These are phyloP conservation scores for Poeciliopsis turrubarensis DNA, from an alignment of 2,113 vertebrate genomes.

Conservation along the genomic window DNA sequence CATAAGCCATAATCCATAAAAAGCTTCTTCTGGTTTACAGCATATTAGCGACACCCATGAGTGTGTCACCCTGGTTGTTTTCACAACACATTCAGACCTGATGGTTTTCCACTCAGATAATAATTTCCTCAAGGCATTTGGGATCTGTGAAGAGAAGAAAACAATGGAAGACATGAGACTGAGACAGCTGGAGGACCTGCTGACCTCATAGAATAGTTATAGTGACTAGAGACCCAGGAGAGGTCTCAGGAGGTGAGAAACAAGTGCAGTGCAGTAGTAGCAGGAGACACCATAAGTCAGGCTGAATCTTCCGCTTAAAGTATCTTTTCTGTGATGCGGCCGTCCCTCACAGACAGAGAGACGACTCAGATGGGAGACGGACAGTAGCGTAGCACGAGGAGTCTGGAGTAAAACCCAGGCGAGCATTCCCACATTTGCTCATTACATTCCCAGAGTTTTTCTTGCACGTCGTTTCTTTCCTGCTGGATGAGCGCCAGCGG, in stretches of 20 bases:
- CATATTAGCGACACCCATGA: constrained; percentile 59
- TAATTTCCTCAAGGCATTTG: constrained; percentile 74
- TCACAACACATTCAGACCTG: constrained; percentile 64
- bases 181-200: constrained; percentile 39
- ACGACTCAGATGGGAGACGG: constrained; percentile 12
- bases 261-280: constrained; percentile 43
- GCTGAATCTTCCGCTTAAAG: constrained; percentile 51
- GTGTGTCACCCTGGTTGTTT: constrained; percentile 58
- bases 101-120: constrained; percentile 75
- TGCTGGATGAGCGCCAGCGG: constrained; percentile 45
- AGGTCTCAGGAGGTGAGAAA: constrained; percentile 41
- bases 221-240: constrained; percentile 52
- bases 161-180: constrained; percentile 33
- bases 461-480: constrained; percentile 1
- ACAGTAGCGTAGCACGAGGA: constrained; percentile 35
- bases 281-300: constrained; percentile 51
- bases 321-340: constrained; percentile 53
- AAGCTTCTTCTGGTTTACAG: constrained; percentile 64
- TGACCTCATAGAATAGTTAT: constrained; percentile 55
- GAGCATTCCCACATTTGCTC: constrained; percentile 57
- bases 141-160: constrained; percentile 23
- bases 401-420: constrained; percentile 48
- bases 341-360: constrained; percentile 29
- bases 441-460: constrained; percentile 45
- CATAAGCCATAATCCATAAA: constrained; percentile 1